Evolutionary conservation across 1,140 invertebrate genomes (phyloP).

Genomic region (Bursaphelenchus mucronatus): DNA sequence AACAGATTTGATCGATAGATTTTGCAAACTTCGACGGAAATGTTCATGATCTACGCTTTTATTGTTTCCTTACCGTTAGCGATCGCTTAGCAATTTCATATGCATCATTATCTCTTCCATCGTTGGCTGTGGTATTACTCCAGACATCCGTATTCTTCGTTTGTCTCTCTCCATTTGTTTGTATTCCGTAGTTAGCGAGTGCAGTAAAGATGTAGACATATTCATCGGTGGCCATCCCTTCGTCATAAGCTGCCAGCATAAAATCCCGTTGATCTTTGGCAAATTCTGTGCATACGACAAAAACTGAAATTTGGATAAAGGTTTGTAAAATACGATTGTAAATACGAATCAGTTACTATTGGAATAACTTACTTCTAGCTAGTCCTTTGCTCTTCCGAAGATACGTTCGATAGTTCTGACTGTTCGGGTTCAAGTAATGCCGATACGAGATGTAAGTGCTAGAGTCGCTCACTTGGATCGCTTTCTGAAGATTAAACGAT

Average conservation of each 20-base stretch:
- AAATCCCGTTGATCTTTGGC: constrained; percentile 31
- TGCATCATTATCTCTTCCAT: constrained; percentile 36
- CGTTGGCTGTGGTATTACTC: constrained; percentile 1
- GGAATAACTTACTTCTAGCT: too few relatives aligned
- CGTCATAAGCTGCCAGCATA: constrained; percentile 31
- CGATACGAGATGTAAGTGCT: too few relatives aligned
- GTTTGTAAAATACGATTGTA: too few relatives aligned
- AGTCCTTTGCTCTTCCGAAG: background rate
- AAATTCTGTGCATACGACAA: constrained; percentile 37
- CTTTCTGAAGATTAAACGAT: too few relatives aligned
- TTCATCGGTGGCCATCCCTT: constrained; percentile 33
- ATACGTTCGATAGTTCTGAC: background rate
- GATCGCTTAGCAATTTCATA: constrained; percentile 18
- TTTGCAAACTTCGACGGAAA: too few relatives aligned
- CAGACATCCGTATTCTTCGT: background rate
- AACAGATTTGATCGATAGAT: too few relatives aligned
- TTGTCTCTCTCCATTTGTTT: constrained; percentile 25
- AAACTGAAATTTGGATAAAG: constrained; percentile 24
- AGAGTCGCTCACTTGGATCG: too few relatives aligned
- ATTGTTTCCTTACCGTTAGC: constrained; percentile 30
- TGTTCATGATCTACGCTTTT: too few relatives aligned
- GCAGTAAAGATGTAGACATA: constrained; percentile 34
- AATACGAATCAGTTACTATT: too few relatives aligned
- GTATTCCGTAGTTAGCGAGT: constrained; percentile 40
- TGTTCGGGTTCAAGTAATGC: too few relatives aligned